phyloP scores from a whole-genome alignment of 2,888 invertebrate genomes.

The Syrista parreyssii region DNA sequence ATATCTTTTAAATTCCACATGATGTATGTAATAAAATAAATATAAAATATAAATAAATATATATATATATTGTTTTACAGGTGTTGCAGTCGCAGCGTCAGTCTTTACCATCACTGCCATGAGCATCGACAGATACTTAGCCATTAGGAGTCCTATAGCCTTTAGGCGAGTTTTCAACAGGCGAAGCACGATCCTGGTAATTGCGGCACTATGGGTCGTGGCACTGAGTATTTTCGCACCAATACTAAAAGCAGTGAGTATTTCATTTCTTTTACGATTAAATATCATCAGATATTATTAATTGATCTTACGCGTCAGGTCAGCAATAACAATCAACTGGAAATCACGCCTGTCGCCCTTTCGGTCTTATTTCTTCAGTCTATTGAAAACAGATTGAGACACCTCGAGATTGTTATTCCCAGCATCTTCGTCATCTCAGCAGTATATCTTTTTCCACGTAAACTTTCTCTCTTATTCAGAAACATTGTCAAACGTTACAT shows the following conservation, averaged over 20 bases:
- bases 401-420: background rate
- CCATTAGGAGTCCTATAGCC: conserved; percentile 80
- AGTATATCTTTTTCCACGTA: background rate
- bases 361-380: background rate
- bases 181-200: conserved; percentile 74
- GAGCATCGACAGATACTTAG: conserved; percentile 81
- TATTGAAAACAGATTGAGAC: background rate
- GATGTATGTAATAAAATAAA: too few species aligned
- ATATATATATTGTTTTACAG: conserved; percentile 60
- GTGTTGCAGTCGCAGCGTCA: conserved; percentile 82
- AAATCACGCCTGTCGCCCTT: background rate
- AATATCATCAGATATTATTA: background rate
- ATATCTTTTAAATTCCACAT: too few species aligned
- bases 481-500: background rate
- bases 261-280: background rate
- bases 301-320: background rate
- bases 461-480: background rate
- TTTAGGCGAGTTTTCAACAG: conserved; percentile 78
- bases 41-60: too few species aligned
- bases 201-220: conserved; percentile 74
- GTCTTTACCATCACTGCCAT: conserved; percentile 84
- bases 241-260: conserved; percentile 68
- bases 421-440: background rate
- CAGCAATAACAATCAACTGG: background rate
- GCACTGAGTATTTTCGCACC: conserved; percentile 78